A percentile compares a stretch with the other conserved stretches of the same genome.
phyloP scores from a whole-genome alignment of 2,888 invertebrate species.

The Phragmatobia fuliginosa region DNA sequence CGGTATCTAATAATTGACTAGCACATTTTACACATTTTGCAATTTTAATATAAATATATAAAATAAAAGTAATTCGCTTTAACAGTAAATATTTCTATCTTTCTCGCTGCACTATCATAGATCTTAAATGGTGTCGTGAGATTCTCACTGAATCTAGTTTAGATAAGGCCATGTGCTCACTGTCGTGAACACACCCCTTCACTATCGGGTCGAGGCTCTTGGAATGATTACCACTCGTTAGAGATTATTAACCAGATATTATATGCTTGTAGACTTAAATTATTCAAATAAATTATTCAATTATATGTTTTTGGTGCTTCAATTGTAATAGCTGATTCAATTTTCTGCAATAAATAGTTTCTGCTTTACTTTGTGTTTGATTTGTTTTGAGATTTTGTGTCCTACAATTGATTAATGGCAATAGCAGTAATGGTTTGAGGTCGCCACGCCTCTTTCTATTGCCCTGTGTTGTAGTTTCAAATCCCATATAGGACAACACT shows the following conservation, averaged over 20 bases:
- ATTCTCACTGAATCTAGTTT: constrained; percentile 42
- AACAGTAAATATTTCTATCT: constrained; percentile 13
- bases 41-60: constrained; percentile 15
- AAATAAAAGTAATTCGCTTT: constrained; percentile 2
- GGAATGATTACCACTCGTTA: constrained; percentile 22
- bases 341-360: constrained; percentile 57
- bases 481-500: no score
- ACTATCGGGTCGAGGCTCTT: constrained; percentile 50
- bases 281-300: constrained; percentile 46
- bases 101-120: constrained; percentile 24
- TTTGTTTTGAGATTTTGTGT: neutral
- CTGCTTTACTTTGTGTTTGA: constrained; percentile 51
- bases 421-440: neutral
- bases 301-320: constrained; percentile 40
- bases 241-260: constrained; percentile 33
- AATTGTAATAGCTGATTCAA: constrained; percentile 50
- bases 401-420: neutral
- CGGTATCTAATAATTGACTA: constrained; percentile 10
- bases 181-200: constrained; percentile 54
- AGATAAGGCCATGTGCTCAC: constrained; percentile 50
- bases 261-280: constrained; percentile 42
- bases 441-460: no score
- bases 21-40: constrained; percentile 21
- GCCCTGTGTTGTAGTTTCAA: no score
- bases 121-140: constrained; percentile 45